Evolutionary conservation across 2,113 vertebrate species (phyloP), one percentile per base, ranked within the genome.

Genomic region (Sinocyclocheilus anophthalmus): DNA sequence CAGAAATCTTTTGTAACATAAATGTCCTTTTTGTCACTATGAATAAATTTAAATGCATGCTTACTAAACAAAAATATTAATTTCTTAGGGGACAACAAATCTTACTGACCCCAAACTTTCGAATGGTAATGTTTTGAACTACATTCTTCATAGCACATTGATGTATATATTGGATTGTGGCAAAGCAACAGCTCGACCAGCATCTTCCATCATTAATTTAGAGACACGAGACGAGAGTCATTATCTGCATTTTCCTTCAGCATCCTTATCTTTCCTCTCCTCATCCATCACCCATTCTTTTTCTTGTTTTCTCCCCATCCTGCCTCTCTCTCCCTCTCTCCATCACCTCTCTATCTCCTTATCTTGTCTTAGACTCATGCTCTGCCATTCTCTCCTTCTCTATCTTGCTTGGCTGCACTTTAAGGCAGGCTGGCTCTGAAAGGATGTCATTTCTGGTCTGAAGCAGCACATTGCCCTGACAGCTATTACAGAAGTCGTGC

Each of bases 361-460:
- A 87, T 85, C 90, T 86, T 86, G 81, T 88, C 88, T 83, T 20
- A 67, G 50, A 65, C 55, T 72, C 88, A 57, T 37, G 22, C 80
- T 86, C 79, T 84, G 55, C 59, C 48, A 48, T 55, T 90, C 82
- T 87, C 26, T 82, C 42, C 89, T 84, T 88, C 87, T 86, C 86
- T 87, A 86, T 90, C 88, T 86, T 24, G 90, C 91, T 90, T 86
- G 72, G 10, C 53, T 81, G 90, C 91, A 1, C 88, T 91, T 85
- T 20, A 81, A 90, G 91, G 87, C 90, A 84, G 73, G 81, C 85
- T 75, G 75, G 90, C 88, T 90, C 84, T 70, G 91, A 89, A 86
- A 89, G 86, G 90, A 90, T 91, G 91, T 88, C 88, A 88, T 91
- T 90, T 86, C 85, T 84, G 85, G 88, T 91, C 87, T 85, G 88